A percentile compares a stretch with the other conserved stretches of the same genome.
Conservation (phyloP, 2,797 vertebrate species). For the Heterohyrax brucei region DNA sequence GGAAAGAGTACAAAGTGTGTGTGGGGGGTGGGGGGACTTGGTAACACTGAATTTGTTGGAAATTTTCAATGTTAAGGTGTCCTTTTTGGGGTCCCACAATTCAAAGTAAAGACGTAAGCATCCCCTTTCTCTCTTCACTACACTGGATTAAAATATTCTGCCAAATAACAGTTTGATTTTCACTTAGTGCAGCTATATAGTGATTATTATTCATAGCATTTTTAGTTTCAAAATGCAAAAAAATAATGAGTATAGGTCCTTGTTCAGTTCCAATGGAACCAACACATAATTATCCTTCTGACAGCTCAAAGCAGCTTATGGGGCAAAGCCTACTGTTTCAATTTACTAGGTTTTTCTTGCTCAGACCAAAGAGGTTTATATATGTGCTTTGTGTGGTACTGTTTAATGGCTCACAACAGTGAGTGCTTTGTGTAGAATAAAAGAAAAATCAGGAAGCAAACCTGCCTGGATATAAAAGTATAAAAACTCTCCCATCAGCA, state of each 20-base stretch:
- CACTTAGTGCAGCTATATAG: slow-evolving; percentile 49
- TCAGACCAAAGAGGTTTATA: neutral
- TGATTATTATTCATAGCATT: slow-evolving; percentile 69
- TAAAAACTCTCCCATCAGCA: neutral
- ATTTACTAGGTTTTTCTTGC: slow-evolving; percentile 62
- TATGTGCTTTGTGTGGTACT: neutral
- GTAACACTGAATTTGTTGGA: slow-evolving; percentile 56
- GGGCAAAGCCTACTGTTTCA: slow-evolving; percentile 50
- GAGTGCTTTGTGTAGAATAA: neutral
- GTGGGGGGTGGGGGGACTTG: neutral
- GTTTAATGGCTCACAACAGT: slow-evolving; percentile 15
- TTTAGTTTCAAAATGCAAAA: slow-evolving; percentile 65
- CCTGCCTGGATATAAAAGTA: neutral
- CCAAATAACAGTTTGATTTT: slow-evolving; percentile 66
- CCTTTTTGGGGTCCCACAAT: neutral
- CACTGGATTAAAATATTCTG: slow-evolving; percentile 7
- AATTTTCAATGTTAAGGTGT: slow-evolving; percentile 55
- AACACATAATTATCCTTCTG: slow-evolving; percentile 66
- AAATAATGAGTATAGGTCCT: slow-evolving; percentile 56
- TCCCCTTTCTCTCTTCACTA: neutral
- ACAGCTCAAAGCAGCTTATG: slow-evolving; percentile 61
- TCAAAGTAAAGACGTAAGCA: slow-evolving; percentile 5
- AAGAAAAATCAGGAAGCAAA: slow-evolving; percentile 25
- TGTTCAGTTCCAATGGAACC: slow-evolving; percentile 62
- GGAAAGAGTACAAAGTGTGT: neutral